Evolutionary conservation across 2,888 invertebrate genomes (phyloP), one percentile per base, ranked within the genome.

Genomic region (Eupelmus urozonus): DNA sequence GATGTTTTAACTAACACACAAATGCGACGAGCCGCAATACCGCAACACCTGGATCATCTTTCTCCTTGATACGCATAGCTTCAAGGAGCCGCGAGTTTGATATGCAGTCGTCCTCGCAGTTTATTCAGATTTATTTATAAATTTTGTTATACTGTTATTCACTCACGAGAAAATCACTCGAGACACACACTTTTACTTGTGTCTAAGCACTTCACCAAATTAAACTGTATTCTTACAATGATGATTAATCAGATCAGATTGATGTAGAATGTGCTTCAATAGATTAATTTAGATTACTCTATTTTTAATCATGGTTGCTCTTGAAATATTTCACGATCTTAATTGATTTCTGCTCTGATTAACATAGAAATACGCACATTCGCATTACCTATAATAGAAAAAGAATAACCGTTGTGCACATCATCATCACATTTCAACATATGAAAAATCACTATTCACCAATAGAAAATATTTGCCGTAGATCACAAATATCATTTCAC

Each of bases 181-280:
- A 49, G 23, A 63, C 49, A 51, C 59, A 42, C 27, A 65, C 27
- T 65, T 65, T 66, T 57, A 65, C 70, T 79, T 74, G 74, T 59
- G 7, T 60, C 34, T 71, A 75, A 71, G 71, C 78, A 79, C 71
- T 59, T 75, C 70, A 71, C 53, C 29, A 42, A 20, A n/a, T n/a
- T n/a, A 62, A 40, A 60, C 13, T 7, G 13, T 18, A 65, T 55
- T 59, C 49, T n/a, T 49, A 53, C n/a, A 20, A 57, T 63, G 55
- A 62, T 45, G 27, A 69, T 62, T 23, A 69, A 74, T 74, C 74
- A 73, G 69, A 74, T 42, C 78, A 78, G 78, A 74, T 57, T 73
- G 13, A 34, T 16, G 23, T 25, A 57, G 40, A n/a, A n/a, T n/a
- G n/a, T n/a, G n/a, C n/a, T n/a, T n/a, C n/a, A n/a, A 16, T 34